Conservation (phyloP, 2,797 vertebrate species). For the Poeciliopsis turneri region DNA sequence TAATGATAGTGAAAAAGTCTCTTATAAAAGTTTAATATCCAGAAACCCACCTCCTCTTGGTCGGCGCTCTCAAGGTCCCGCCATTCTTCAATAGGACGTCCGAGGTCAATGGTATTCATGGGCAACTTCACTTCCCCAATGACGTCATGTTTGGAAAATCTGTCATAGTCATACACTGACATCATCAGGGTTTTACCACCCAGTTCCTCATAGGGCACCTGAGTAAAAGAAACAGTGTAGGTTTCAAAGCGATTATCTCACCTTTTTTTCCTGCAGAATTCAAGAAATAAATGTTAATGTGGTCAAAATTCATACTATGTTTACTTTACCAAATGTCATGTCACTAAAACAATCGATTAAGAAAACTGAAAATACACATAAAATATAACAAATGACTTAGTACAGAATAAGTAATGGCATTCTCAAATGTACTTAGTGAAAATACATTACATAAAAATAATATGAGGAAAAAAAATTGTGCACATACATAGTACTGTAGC, state of each 20-base stretch:
- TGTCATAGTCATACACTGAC: conserved; percentile 97
- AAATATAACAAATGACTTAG: not conserved
- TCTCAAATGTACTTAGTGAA: not conserved
- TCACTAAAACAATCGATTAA: not conserved
- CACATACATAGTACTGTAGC: not conserved
- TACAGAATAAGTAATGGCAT: not conserved
- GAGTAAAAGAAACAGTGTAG: conserved; percentile 6
- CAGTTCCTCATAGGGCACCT: conserved; percentile 96
- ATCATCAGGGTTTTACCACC: conserved; percentile 94
- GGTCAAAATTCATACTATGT: not conserved
- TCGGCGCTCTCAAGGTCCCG: conserved; percentile 93
- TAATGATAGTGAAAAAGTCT: not conserved
- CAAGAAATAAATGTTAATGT: not conserved
- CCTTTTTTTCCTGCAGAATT: not conserved
- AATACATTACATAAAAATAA: not conserved
- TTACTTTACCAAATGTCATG: not conserved
- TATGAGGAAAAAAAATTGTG: not conserved
- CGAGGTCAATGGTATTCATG: conserved; percentile 97
- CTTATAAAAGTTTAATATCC: not conserved
- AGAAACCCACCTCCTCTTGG: conserved; percentile 91
- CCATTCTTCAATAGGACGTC: conserved; percentile 97
- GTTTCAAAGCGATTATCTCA: not conserved
- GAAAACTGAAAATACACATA: not conserved
- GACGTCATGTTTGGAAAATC: conserved; percentile 98
- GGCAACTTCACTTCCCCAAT: conserved; percentile 95